phyloP scores from a whole-genome alignment of 2,113 vertebrate species.

The Oryzias javanicus region DNA sequence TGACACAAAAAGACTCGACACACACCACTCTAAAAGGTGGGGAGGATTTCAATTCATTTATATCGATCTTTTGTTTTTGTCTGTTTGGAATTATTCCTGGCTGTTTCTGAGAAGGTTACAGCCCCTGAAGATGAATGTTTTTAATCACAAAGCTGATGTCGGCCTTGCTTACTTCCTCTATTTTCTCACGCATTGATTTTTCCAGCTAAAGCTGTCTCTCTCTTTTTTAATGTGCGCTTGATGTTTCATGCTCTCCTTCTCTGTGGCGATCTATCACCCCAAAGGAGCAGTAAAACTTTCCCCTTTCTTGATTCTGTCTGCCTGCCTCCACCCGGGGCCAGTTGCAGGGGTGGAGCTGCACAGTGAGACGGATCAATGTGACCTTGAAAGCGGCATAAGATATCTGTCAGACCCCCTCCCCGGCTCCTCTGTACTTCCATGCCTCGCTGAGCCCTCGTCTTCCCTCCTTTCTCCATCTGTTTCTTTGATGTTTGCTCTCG shows the following conservation, averaged over 20 bases:
- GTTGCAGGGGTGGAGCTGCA: slow-evolving; percentile 18
- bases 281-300: not conserved
- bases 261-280: not conserved
- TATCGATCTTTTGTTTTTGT: not conserved
- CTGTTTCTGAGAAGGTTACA: not conserved
- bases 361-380: slow-evolving; percentile 58
- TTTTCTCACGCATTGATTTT: slow-evolving; percentile 7
- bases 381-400: slow-evolving; percentile 62
- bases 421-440: not conserved
- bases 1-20: too few relatives aligned
- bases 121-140: not conserved
- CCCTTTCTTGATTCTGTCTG: not conserved
- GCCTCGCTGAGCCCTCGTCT: slow-evolving; percentile 1
- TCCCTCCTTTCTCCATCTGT: slow-evolving; percentile 6
- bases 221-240: not conserved
- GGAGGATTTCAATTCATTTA: too few relatives aligned
- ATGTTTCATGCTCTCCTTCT: not conserved
- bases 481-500: not conserved
- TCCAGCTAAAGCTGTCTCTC: not conserved
- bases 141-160: not conserved
- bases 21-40: too few relatives aligned
- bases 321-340: slow-evolving; percentile 10
- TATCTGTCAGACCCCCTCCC: slow-evolving; percentile 12
- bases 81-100: not conserved
- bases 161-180: slow-evolving; percentile 11